Evolutionary conservation across 2,797 vertebrate genomes (phyloP).

Genomic region (Anniella stebbinsi): DNA sequence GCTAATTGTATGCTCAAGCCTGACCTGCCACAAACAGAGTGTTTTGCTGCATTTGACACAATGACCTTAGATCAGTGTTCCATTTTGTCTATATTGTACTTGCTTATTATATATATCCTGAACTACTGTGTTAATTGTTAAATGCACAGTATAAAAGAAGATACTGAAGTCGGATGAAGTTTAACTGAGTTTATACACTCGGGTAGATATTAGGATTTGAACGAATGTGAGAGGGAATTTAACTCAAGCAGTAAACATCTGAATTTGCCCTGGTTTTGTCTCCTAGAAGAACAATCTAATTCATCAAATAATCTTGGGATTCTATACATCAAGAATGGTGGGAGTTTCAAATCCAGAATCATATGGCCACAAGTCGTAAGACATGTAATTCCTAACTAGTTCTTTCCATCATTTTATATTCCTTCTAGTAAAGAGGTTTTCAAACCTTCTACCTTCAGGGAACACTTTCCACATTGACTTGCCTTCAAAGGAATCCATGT

Average conservation of each 20-base stretch:
- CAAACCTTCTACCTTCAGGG: no score
- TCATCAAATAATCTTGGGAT: slow-evolving; percentile 59
- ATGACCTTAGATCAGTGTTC: slow-evolving; percentile 79
- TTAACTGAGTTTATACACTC: slow-evolving; percentile 69
- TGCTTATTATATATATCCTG: slow-evolving; percentile 77
- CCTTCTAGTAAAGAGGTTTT: no score
- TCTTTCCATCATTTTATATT: no score
- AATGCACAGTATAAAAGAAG: slow-evolving; percentile 72
- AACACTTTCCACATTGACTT: not conserved
- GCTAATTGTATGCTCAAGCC: slow-evolving; percentile 82
- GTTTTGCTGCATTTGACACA: slow-evolving; percentile 82
- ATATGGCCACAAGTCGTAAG: not conserved
- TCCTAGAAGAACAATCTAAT: slow-evolving; percentile 54
- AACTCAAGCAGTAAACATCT: slow-evolving; percentile 56
- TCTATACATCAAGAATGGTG: slow-evolving; percentile 32
- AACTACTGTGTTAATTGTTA: slow-evolving; percentile 76
- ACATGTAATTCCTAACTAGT: not conserved
- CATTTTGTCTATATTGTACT: slow-evolving; percentile 81
- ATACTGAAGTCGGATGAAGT: slow-evolving; percentile 71
- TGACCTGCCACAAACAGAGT: slow-evolving; percentile 80
- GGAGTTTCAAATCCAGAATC: not conserved
- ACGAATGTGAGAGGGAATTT: slow-evolving; percentile 64
- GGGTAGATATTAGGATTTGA: slow-evolving; percentile 60
- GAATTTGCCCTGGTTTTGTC: not conserved
- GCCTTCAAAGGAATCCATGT: not conserved